Conservation (phyloP, 2,888 invertebrate species). For the Petrolisthes cinctipes region DNA sequence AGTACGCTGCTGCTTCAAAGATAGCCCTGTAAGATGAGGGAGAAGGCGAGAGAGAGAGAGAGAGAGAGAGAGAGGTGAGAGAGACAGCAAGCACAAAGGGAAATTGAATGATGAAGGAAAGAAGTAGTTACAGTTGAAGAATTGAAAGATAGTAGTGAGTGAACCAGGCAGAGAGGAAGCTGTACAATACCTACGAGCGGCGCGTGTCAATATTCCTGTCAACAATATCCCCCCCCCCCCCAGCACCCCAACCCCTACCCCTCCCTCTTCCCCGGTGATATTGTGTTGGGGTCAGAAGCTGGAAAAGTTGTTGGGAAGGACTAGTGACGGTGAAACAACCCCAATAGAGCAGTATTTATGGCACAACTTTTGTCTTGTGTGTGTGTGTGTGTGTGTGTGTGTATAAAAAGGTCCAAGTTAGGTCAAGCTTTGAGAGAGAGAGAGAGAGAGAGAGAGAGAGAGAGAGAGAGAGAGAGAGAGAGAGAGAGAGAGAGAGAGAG, state of each 20-base stretch:
- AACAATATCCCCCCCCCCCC: too few species aligned
- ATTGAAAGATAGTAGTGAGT: neutral
- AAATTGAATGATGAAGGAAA: neutral
- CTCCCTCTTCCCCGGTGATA: neutral
- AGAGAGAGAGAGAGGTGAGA: neutral
- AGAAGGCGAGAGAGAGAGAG: neutral
- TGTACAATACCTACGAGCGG: too few species aligned
- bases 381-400: conserved; percentile 8
- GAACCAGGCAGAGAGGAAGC: neutral
- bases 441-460: neutral
- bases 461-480: neutral
- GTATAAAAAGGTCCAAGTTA: neutral
- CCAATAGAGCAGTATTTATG: too few species aligned
- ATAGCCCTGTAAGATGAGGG: too few species aligned
- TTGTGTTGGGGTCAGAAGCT: conserved; percentile 1
- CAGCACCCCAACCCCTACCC: neutral
- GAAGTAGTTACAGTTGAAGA: neutral
- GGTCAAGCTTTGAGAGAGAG: neutral
- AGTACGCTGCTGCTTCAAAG: too few species aligned
- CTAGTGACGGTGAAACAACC: neutral
- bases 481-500: conserved; percentile 5
- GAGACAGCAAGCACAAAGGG: neutral
- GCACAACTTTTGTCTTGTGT: neutral
- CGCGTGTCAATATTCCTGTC: too few species aligned
- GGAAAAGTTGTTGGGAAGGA: neutral